Evolutionary conservation across 2,888 invertebrate species (phyloP).

Genomic region (Epistrophe grossulariae): DNA sequence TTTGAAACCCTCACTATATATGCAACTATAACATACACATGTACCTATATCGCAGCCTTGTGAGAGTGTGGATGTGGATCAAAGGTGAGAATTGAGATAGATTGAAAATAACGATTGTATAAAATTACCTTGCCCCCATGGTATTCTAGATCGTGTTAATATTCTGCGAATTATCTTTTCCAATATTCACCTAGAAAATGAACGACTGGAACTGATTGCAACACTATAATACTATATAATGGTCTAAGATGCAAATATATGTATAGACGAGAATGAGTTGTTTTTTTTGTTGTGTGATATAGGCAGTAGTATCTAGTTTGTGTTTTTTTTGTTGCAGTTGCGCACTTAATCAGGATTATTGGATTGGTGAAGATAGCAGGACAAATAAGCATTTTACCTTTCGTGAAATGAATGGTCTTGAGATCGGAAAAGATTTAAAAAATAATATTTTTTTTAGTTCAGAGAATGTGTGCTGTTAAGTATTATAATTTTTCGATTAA

Average conservation of each 20-base stretch:
- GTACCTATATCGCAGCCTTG: neutral
- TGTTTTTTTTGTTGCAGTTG: conserved; percentile 9
- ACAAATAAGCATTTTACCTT: conserved; percentile 12
- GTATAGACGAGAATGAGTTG: neutral
- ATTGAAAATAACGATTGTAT: conserved; percentile 65
- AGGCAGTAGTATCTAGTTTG: neutral
- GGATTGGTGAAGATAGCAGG: conserved; percentile 33
- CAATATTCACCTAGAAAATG: conserved; percentile 50
- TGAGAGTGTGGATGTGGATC: conserved; percentile 41
- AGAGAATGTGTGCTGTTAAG: neutral
- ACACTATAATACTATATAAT: neutral
- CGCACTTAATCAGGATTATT: conserved; percentile 40
- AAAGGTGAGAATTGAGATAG: conserved; percentile 74
- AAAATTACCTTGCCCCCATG: conserved; percentile 56
- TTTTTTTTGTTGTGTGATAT: neutral
- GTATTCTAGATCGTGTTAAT: conserved; percentile 71
- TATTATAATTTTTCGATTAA: conserved; percentile 7
- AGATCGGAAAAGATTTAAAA: conserved; percentile 8
- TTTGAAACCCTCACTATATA: conserved; percentile 1
- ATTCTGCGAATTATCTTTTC: conserved; percentile 69
- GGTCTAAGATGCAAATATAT: conserved; percentile 19
- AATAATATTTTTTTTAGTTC: neutral
- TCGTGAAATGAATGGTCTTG: conserved; percentile 5
- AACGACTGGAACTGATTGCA: conserved; percentile 63
- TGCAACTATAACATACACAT: neutral